Percentiles rank a stretch among this genome's conserved stretches.
Evolutionary conservation across 30 jellyfish, hydroid and myxozoan species (phyloP).

Genomic region (Sanderia malayensis): DNA sequence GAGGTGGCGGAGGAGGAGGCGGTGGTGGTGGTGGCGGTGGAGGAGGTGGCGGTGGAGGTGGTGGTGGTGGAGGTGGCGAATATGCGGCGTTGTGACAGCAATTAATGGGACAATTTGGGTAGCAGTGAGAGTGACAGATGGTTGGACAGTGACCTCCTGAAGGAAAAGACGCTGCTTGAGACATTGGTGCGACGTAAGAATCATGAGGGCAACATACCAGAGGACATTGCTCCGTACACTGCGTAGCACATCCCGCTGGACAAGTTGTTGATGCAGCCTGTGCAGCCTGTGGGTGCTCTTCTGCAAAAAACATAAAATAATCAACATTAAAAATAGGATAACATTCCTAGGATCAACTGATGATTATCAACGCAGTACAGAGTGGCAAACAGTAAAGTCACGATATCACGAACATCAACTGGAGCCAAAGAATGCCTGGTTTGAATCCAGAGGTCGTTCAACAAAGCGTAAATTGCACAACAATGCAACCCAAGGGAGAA

Average conservation of each 20-base stretch:
- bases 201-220: constrained; percentile 61
- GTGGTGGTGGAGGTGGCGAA: constrained; percentile 64
- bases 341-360: too few relatives aligned
- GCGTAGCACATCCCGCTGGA: constrained; percentile 73
- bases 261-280: too few relatives aligned
- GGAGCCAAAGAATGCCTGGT: too few relatives aligned
- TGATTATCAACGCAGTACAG: too few relatives aligned
- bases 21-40: constrained; percentile 69
- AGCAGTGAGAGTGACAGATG: constrained; percentile 67
- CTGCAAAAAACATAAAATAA: too few relatives aligned
- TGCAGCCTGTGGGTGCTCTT: too few relatives aligned
- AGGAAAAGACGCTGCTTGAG: constrained; percentile 58
- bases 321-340: too few relatives aligned
- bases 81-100: constrained; percentile 67
- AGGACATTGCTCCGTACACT: constrained; percentile 64
- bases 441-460: too few relatives aligned
- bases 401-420: too few relatives aligned
- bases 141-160: constrained; percentile 76
- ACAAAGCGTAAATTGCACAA: too few relatives aligned
- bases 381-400: too few relatives aligned
- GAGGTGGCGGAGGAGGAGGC: constrained; percentile 73
- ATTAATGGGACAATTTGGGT: constrained; percentile 68
- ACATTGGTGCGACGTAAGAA: constrained; percentile 16
- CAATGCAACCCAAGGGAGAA: too few relatives aligned
- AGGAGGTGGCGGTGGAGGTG: constrained; percentile 69